A percentile compares a stretch with the other conserved stretches of the same genome.
These are phyloP conservation scores for Glaucomys volans DNA, from an alignment of 2,113 vertebrate species.

Conservation along the genomic window DNA sequence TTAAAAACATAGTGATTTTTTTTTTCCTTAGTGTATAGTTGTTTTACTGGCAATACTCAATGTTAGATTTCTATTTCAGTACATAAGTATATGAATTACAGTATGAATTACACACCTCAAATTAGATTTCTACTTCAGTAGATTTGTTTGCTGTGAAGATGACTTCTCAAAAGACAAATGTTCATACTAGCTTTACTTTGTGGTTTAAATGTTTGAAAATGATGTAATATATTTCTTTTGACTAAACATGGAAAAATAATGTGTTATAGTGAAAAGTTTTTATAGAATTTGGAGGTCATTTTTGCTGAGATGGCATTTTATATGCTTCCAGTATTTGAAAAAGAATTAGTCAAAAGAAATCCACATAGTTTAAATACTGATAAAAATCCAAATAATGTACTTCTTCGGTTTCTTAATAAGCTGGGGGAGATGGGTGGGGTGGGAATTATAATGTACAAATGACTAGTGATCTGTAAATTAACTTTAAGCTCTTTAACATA, in stretches of 20 bases:
- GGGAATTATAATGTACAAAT: constrained; percentile 73
- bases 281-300: constrained; percentile 83
- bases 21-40: constrained; percentile 70
- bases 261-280: constrained; percentile 83
- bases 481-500: constrained; percentile 83
- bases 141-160: constrained; percentile 85
- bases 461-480: constrained; percentile 74
- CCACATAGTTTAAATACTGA: constrained; percentile 82
- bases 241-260: constrained; percentile 81
- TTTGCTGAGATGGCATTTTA: constrained; percentile 87
- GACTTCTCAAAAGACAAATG: constrained; percentile 83
- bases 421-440: constrained; percentile 78
- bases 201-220: constrained; percentile 81
- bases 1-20: constrained; percentile 64
- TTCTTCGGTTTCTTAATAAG: constrained; percentile 86
- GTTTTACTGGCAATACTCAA: constrained; percentile 79
- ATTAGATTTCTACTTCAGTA: constrained; percentile 79
- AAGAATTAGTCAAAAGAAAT: constrained; percentile 84
- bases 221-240: constrained; percentile 86
- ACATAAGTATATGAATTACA: constrained; percentile 60
- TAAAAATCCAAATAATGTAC: constrained; percentile 85
- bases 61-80: constrained; percentile 81
- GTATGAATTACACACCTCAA: constrained; percentile 71
- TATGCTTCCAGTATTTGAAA: constrained; percentile 84
- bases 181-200: constrained; percentile 79